Base-by-base conservation (phyloP, 1,140 invertebrate genomes). In the Drosophila burlai region DNA sequence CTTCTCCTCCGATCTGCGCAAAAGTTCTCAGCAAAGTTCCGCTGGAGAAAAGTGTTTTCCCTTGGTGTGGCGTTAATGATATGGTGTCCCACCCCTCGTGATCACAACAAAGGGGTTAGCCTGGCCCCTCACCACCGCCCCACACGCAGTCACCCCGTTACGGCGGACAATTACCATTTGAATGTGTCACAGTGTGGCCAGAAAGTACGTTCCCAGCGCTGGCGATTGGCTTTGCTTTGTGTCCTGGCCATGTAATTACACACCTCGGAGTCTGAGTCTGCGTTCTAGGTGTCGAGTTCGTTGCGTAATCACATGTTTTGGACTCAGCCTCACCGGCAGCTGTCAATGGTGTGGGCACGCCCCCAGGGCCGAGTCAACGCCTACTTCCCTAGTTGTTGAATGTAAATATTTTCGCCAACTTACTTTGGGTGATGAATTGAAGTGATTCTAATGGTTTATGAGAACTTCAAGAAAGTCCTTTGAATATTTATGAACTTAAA, bases 21-120 rank as follows among this genome's bases (percentile, higher is more conserved):
- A 66, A 75, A 71, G 81, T 81, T 86, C 73, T 81, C 76, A 73
- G 58, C 73, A n/a, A 21, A 43, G 34, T 16, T 21, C 26, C n/a
- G 59, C 58, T 89, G 61, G 63, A 24, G 64, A 83, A 87, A 91
- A 83, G 80, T 58, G 73, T 87, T 89, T 76, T 75, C 82, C 69
- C 76, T 73, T 72, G 80, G 81, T 74, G 83, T 79, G 90, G 82
- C 77, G 80, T 73, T 92, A 92, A 92, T 92, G 90, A 92, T 92
- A 91, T 90, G 85, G 66, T 90, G 80, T 49, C 76, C 52, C 62
- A 79, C 75, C 76, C 76, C 68, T 59, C 26, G 34, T 2, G 58
- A 62, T 76, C 57, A 49, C 57, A 62, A 71, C 47, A 78, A 46
- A 45, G 62, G 52, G 38, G 15, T 83, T 82, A n/a, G 45, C 62